Evolutionary conservation across 2,888 invertebrate species (phyloP), one percentile per base, ranked within the genome.

Genomic region (Encarsia formosa): DNA sequence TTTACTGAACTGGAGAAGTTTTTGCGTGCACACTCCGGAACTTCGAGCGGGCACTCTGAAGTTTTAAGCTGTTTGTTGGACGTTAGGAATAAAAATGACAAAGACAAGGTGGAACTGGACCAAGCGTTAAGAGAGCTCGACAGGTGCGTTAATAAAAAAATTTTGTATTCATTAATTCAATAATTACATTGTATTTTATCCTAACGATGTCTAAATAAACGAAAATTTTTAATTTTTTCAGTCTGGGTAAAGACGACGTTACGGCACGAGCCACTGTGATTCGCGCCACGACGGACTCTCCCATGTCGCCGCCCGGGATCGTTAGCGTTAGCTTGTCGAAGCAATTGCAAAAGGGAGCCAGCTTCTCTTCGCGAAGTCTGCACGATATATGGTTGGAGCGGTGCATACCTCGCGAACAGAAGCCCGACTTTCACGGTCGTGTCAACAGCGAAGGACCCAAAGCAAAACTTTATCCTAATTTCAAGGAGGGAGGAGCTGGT

Each of bases 1-100:
- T 97, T 95, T 88, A 81, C 83, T 24, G 96, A 97, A 70, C 73
- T 96, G 41, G 96, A 96, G 70, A 84, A 84, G 11, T 78, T 94
- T 31, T 76, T 96, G 1, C 85, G 88, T 48, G 81, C 87, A 22
- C 86, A 86, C 46, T 63, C 70, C 0, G 64, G 59, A 35, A 71
- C 65, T 42, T 87, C 92, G 1, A 78, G 85, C 4, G 85, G 84
- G 59, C 96, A 96, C 68, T 82, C 84, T 55, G 82, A 84, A 52
- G 79, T 94, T 16, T 76, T 93, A 39, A 84, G 86, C 42, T 91
- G 90, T 67, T 76, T 96, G 39, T 78, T 90, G 22, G 94, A 95
- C 64, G 80, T 80, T 42, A 72, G 75, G 66, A 83, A 75, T 64
- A 80, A 82, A 26, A 69, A 76, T 9, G 81, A 82, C 59, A 76